These are phyloP conservation scores for Leptopilina myrica DNA, from an alignment of 2,888 invertebrate genomes.

Conservation along the genomic window DNA sequence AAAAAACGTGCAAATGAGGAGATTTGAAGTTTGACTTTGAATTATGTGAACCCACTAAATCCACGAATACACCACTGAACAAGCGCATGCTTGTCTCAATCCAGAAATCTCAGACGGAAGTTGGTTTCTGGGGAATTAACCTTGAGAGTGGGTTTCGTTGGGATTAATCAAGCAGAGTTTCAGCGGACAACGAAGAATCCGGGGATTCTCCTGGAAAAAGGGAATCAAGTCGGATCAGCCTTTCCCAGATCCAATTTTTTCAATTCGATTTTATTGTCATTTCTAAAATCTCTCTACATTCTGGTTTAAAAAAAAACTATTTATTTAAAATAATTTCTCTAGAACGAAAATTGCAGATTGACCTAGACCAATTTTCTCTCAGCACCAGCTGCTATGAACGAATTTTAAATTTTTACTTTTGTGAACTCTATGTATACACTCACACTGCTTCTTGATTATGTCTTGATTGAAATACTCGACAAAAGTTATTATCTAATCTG, in stretches of 20 bases:
- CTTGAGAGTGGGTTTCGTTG: constrained; percentile 22
- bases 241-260: constrained; percentile 16
- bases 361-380: constrained; percentile 5
- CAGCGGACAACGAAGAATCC: constrained; percentile 19
- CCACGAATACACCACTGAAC: constrained; percentile 22
- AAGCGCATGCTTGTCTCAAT: constrained; percentile 32
- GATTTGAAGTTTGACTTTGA: neutral
- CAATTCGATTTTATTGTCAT: neutral
- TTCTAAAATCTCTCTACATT: neutral
- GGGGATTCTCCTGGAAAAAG: constrained; percentile 4
- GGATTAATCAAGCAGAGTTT: constrained; percentile 24
- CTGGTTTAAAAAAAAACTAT: neutral
- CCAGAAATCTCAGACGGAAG: constrained; percentile 28
- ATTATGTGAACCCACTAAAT: neutral
- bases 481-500: too few relatives aligned
- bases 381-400: neutral
- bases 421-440: neutral
- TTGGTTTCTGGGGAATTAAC: constrained; percentile 28
- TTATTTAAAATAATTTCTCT: constrained; percentile 13
- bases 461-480: neutral
- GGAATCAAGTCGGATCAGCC: constrained; percentile 26
- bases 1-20: neutral
- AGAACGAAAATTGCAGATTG: constrained; percentile 12
- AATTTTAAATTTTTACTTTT: constrained; percentile 15
- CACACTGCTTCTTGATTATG: neutral